Percentiles rank a stretch among this genome's conserved stretches.
phyloP scores from a whole-genome alignment of 2,888 invertebrate species.

The Busseola fusca region DNA sequence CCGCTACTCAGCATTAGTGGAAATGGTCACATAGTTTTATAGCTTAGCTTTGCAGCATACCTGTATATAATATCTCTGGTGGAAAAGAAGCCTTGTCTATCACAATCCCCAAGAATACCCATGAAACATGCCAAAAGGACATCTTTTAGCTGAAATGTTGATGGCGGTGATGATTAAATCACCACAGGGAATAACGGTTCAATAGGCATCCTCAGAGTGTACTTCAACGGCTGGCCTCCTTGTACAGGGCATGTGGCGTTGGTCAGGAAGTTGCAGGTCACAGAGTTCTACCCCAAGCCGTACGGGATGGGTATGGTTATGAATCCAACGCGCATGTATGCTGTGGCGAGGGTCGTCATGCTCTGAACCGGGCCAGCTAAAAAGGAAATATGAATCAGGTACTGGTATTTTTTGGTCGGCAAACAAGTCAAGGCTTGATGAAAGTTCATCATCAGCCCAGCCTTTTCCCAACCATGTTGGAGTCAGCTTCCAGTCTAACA shows the following conservation, averaged over 20 bases:
- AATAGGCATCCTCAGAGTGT: background rate
- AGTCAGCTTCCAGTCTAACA: background rate
- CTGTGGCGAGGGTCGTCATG: slow-evolving; percentile 70
- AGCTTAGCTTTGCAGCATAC: too few species aligned
- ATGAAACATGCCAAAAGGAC: background rate
- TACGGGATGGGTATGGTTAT: slow-evolving; percentile 47
- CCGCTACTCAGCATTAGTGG: too few species aligned
- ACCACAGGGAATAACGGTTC: slow-evolving; percentile 66
- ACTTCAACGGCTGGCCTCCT: background rate
- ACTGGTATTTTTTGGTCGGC: slow-evolving; percentile 11
- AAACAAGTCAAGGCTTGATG: background rate
- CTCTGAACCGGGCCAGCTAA: slow-evolving; percentile 64
- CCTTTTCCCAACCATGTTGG: background rate
- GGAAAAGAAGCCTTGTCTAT: too few species aligned
- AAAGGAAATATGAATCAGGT: background rate
- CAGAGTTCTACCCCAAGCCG: slow-evolving; percentile 58
- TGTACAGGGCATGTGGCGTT: slow-evolving; percentile 67
- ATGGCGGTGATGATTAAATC: slow-evolving; percentile 43
- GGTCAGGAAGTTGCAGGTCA: slow-evolving; percentile 71
- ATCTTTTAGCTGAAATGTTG: background rate
- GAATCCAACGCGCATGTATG: slow-evolving; percentile 52
- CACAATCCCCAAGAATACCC: too few species aligned
- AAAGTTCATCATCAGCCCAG: background rate
- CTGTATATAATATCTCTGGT: too few species aligned
- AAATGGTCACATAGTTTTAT: too few species aligned